phyloP scores from a whole-genome alignment of 2,888 invertebrate species.

The Sminthurides aquaticus region DNA sequence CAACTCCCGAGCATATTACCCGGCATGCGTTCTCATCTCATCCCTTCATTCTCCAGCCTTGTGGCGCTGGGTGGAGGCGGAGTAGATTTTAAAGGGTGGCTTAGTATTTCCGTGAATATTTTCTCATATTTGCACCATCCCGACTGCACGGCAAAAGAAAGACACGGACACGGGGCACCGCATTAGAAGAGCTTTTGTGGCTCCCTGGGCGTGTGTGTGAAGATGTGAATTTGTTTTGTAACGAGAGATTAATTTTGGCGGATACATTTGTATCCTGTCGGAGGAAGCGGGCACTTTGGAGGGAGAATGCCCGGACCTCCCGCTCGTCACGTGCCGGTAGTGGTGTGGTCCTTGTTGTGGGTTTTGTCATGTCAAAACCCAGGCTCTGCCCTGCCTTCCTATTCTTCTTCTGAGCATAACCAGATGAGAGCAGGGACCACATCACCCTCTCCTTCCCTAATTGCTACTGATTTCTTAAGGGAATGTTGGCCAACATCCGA shows the following conservation, averaged over 20 bases:
- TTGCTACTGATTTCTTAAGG: neutral
- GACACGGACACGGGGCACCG: too few species aligned
- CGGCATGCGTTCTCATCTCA: too few species aligned
- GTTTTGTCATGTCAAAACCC: neutral
- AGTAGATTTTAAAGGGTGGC: too few species aligned
- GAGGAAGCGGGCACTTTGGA: constrained; percentile 5
- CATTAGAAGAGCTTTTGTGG: too few species aligned
- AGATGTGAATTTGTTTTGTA: constrained; percentile 6
- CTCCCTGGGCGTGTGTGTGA: neutral
- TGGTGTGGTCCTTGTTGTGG: constrained; percentile 1
- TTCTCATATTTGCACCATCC: too few species aligned
- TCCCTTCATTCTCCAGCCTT: too few species aligned
- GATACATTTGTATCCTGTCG: constrained; percentile 10
- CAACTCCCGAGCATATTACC: too few species aligned
- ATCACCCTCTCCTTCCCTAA: neutral
- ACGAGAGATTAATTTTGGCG: constrained; percentile 8
- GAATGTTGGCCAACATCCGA: too few species aligned
- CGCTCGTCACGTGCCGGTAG: constrained; percentile 1
- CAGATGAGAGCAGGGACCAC: neutral
- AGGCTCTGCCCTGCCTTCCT: neutral
- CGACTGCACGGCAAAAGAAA: too few species aligned
- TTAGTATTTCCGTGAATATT: too few species aligned
- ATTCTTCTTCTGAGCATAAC: neutral
- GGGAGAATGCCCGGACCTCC: neutral
- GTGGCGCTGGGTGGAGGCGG: too few species aligned